Base-by-base conservation (phyloP, 1,140 invertebrate species). In the Sycophila sp. region DNA sequence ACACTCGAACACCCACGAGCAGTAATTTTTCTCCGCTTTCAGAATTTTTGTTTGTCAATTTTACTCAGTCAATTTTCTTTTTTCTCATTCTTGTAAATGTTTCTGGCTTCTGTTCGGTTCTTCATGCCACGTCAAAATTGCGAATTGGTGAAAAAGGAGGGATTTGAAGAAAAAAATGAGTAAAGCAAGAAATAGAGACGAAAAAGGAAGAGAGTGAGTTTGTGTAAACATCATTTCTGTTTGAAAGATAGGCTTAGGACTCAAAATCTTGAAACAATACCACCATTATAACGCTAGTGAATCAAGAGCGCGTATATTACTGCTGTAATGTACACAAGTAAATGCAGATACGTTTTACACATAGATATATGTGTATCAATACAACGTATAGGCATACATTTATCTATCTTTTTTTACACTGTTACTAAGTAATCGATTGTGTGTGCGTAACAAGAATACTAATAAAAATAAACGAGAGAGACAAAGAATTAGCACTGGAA, bases 371-470 rank as follows among this genome's bases (percentile, higher is more conserved):
- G 49, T 58, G 40, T 59, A 68, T 49, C 19, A 51, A 51, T 72
- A 71, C 51, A 69, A 67, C 73, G 64, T 75, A 28, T 55, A 56
- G 32, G 36, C 38, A 32, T 55, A 56, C 38, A 56, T 66, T 32
- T 42, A 30, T 32, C 30, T 63, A 42, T 66, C n/a, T 32, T 66
- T 66, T n/a, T 30, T 56, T 56, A 42, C 38, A 32, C 73, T 78
- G 74, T 66, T 45, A 45, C 38, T 56, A 56, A 56, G 11, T 66
- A 56, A 56, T 56, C 26, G n/a, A 42, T 56, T 42, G 34, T 26
- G 51, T 17, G 38, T 53, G 26, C 49, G 24, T 47, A 47, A 47
- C 24, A 22, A 47, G 42, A 10, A 47, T 53, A 53, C 51, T 26
- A 26, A 53, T 6, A 53, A 22, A 47, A 22, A 47, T 10, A 40